Percentiles rank a stretch among this genome's conserved stretches.
Conservation (phyloP, 2,888 invertebrate genomes). For the Dynastes grantii region DNA sequence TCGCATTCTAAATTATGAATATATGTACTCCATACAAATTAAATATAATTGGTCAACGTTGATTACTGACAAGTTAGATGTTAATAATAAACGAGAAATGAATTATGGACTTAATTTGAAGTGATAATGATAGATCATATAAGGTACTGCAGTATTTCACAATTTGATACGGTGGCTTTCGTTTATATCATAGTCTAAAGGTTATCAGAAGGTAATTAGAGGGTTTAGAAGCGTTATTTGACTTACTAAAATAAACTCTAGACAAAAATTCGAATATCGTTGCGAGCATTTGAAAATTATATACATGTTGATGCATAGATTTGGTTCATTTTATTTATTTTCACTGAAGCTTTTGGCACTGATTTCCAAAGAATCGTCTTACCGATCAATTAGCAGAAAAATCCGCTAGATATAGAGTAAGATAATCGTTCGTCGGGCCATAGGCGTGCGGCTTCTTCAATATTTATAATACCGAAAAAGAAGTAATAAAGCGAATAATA, state of each 20-base stretch:
- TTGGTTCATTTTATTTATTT: too few species aligned
- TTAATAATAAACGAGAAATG: slow-evolving; percentile 13
- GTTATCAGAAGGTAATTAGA: neutral
- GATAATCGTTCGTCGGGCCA: too few species aligned
- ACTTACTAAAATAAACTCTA: neutral
- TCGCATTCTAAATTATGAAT: slow-evolving; percentile 14
- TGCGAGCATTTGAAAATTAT: too few species aligned
- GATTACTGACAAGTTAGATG: slow-evolving; percentile 14
- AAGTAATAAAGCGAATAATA: too few species aligned
- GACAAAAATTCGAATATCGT: neutral
- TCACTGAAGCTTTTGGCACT: too few species aligned
- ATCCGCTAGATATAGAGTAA: too few species aligned
- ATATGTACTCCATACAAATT: neutral
- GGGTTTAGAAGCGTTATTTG: neutral
- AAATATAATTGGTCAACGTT: slow-evolving; percentile 13
- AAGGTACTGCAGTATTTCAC: neutral
- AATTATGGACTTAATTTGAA: slow-evolving; percentile 5
- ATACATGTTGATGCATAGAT: too few species aligned
- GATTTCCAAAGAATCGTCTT: too few species aligned
- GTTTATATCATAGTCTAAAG: neutral
- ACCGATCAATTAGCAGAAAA: too few species aligned
- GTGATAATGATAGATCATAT: neutral
- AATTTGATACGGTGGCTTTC: neutral
- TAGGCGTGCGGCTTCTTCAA: too few species aligned
- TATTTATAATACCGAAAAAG: too few species aligned